Evolutionary conservation across 2,888 invertebrate genomes (phyloP).

Genomic region (Mellilla xanthometata): DNA sequence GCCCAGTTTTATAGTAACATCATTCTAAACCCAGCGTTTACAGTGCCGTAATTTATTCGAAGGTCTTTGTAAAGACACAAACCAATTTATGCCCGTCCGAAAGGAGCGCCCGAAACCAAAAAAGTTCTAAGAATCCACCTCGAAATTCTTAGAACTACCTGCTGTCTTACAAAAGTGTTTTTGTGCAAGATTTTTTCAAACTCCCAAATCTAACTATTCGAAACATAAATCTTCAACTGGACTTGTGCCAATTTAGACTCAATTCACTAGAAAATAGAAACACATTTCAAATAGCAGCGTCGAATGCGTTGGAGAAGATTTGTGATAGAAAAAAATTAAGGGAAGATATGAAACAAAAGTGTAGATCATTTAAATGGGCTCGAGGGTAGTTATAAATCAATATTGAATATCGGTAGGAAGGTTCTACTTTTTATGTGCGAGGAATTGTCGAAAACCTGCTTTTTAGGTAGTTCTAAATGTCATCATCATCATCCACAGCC

Average conservation of each 20-base stretch:
- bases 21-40: conserved; percentile 18
- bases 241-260: not conserved
- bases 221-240: not conserved
- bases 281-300: not conserved
- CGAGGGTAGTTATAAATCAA: conserved; percentile 51
- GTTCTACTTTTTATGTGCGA: conserved; percentile 15
- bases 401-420: conserved; percentile 40
- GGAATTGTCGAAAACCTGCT: too few species aligned
- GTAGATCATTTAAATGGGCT: conserved; percentile 40
- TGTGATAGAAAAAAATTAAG: conserved; percentile 15
- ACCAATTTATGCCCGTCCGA: conserved; percentile 34
- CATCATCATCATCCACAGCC: too few species aligned
- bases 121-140: conserved; percentile 55
- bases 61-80: conserved; percentile 29
- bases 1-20: conserved; percentile 1
- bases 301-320: not conserved
- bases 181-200: conserved; percentile 26
- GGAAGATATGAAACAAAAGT: conserved; percentile 45
- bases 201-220: conserved; percentile 7
- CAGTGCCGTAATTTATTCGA: conserved; percentile 26
- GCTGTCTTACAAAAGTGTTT: conserved; percentile 46
- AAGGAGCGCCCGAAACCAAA: conserved; percentile 40
- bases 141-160: conserved; percentile 59
- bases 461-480: too few species aligned
- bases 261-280: not conserved